These are phyloP conservation scores for Rissa tridactyla DNA, from an alignment of 2,113 vertebrate genomes.

Conservation along the genomic window DNA sequence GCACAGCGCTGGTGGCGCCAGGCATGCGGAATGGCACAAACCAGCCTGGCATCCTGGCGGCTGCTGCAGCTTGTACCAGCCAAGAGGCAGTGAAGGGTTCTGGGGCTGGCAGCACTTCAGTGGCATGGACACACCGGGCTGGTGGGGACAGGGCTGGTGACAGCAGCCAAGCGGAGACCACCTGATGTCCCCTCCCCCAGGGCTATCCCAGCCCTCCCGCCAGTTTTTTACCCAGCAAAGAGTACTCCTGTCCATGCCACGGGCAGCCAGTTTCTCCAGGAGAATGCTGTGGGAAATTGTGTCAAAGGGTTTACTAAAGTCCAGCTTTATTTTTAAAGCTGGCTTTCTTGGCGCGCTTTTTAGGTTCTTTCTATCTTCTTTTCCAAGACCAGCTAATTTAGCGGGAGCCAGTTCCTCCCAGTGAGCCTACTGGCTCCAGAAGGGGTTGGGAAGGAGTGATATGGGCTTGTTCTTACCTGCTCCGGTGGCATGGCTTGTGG, in stretches of 20 bases:
- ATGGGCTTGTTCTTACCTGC: background rate
- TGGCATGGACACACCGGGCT: accelerated
- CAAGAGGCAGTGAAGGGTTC: accelerated
- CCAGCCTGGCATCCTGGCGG: accelerated
- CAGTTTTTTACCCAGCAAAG: background rate
- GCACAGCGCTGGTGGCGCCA: accelerated
- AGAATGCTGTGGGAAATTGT: background rate
- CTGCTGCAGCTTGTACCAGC: accelerated
- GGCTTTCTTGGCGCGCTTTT: background rate
- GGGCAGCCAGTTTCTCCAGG: background rate
- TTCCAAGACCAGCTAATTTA: background rate
- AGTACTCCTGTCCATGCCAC: background rate
- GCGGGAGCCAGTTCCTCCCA: background rate
- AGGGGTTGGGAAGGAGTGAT: background rate
- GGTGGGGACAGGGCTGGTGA: accelerated
- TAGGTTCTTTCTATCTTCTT: background rate
- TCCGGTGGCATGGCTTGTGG: accelerated
- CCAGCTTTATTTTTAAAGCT: background rate
- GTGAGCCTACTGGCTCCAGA: accelerated
- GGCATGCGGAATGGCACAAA: accelerated
- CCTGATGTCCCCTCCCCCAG: background rate
- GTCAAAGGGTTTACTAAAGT: background rate
- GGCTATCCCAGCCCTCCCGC: background rate
- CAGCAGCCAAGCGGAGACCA: background rate
- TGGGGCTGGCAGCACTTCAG: background rate